Conservation (phyloP, 2,113 vertebrate species). For the Nestor notabilis region DNA sequence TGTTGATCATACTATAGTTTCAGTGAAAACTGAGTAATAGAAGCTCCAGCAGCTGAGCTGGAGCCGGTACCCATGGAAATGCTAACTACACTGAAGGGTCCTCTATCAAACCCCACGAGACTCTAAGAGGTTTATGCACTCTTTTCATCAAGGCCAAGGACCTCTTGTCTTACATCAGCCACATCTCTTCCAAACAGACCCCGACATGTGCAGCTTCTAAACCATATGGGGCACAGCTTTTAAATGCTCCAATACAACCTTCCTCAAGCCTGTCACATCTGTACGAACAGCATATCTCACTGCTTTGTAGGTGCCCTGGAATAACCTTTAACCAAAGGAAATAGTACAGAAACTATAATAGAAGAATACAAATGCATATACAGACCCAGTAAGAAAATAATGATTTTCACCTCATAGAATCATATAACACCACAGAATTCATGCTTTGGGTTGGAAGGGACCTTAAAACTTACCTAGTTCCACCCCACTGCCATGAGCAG, state of each 20-base stretch:
- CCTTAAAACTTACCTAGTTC: not conserved
- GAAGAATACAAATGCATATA: not conserved
- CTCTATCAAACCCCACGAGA: not conserved
- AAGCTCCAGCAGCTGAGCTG: not conserved
- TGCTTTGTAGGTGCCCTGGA: not conserved
- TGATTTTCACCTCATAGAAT: not conserved
- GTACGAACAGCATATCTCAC: not conserved
- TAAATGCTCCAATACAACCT: not conserved
- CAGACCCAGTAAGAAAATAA: not conserved
- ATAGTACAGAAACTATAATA: not conserved
- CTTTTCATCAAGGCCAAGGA: not conserved
- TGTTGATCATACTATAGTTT: not conserved
- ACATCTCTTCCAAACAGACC: not conserved
- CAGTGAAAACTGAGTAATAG: not conserved
- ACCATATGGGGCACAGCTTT: fast-evolving
- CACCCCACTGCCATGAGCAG: not conserved
- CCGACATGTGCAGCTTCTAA: not conserved
- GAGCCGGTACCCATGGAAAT: not conserved
- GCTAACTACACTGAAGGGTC: not conserved
- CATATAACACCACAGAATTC: not conserved
- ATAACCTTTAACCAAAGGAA: not conserved
- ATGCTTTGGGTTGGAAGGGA: not conserved
- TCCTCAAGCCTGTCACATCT: not conserved
- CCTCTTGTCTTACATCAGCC: not conserved
- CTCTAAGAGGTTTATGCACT: not conserved